Evolutionary conservation across 2,888 invertebrate species (phyloP).

Genomic region (Lithophane semibrunnea): DNA sequence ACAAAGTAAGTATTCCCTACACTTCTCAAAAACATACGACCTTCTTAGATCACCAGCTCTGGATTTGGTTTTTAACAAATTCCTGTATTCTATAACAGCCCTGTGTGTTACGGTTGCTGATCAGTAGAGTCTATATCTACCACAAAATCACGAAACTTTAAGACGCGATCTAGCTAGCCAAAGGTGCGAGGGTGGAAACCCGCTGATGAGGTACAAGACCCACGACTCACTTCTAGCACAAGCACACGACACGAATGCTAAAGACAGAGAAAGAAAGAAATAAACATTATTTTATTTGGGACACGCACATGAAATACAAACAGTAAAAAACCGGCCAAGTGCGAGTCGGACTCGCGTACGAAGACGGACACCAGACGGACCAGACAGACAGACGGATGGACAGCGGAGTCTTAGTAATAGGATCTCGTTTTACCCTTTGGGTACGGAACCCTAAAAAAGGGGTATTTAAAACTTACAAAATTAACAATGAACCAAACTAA

Average conservation of each 20-base stretch:
- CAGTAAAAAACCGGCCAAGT: too few relatives aligned
- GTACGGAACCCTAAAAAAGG: too few relatives aligned
- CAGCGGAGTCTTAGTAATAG: too few relatives aligned
- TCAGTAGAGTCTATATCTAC: not conserved
- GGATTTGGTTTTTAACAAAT: not conserved
- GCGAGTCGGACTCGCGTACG: too few relatives aligned
- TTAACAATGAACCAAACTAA: too few relatives aligned
- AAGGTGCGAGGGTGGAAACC: not conserved
- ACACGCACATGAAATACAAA: too few relatives aligned
- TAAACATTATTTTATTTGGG: too few relatives aligned
- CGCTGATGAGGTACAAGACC: not conserved
- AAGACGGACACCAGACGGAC: too few relatives aligned
- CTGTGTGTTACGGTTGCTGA: not conserved
- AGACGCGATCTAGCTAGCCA: not conserved
- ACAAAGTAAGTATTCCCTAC: conserved; percentile 86
- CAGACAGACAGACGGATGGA: too few relatives aligned
- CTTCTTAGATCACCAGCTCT: not conserved
- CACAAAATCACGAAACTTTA: not conserved
- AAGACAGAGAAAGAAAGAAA: not conserved
- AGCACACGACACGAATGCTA: not conserved
- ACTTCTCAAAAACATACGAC: not conserved
- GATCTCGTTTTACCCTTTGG: too few relatives aligned
- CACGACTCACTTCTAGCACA: not conserved
- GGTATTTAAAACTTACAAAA: too few relatives aligned
- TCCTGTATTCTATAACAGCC: not conserved